Base-by-base conservation (phyloP, 2,113 vertebrate species). In the Piaya cayana region DNA sequence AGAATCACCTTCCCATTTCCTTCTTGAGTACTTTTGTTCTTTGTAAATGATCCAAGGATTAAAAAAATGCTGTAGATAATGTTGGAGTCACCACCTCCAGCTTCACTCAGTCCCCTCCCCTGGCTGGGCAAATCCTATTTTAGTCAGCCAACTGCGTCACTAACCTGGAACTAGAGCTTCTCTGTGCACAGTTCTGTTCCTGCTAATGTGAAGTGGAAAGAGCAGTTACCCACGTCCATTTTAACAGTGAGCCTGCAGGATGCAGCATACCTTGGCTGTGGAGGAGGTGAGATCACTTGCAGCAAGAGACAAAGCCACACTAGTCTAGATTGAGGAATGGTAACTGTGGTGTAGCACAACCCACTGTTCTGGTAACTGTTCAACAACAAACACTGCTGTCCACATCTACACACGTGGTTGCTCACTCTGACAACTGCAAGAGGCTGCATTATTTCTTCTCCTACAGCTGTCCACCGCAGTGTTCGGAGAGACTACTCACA, bases 101-200 rank as follows among this genome's bases (percentile, higher is more conserved):
- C 74, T 91, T 88, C 87, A 76, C 59, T 78, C 63, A 83, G 34
- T 25, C 60, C 88, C 82, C 92, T 75, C n/a, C 39, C 64, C 49
- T 90, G 39, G 86, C 76, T 4, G 1, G 86, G 72, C 64, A 96
- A 95, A 88, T 50, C 58, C 53, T 96, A 79, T 90, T 97, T 97
- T 58, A 68, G 21, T 79, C 92, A 93, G 62, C 71, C 76, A 95
- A 84, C 88, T 94, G 88, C 3, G 0, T 88, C 86, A 79, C 62
- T 92, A 93, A 95, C 72, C 82, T 86, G 80, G 79, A 95, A 53
- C 60, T 16, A 71, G 52, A 93, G 85, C 79, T 39, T 85, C 63
- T 72, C 72, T 81, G 86, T 39, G 49, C 67, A 82, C 21, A 62
- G 81, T 56, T 91, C 85, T 94, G 92, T 37, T 97, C 79, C 82